A percentile compares a stretch with the other conserved stretches of the same genome.
Conservation (phyloP, 1,140 invertebrate genomes). For the Microvelia longipes region DNA sequence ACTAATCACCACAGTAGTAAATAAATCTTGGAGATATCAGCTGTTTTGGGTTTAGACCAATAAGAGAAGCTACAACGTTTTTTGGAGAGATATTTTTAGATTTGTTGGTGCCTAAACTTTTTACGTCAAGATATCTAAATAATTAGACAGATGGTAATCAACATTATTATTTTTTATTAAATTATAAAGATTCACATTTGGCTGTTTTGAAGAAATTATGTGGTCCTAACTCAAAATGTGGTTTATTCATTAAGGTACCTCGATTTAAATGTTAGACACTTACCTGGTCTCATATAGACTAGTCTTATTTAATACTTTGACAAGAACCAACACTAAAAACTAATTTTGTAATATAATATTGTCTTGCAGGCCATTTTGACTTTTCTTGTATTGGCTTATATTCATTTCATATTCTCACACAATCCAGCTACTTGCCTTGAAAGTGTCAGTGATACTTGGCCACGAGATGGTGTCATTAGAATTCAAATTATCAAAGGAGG, state of each 20-base stretch:
- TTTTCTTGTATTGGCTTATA: slow-evolving; percentile 83
- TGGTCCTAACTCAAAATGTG: background rate
- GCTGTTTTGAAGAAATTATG: background rate
- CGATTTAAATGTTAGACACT: background rate
- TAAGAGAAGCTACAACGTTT: too few relatives aligned
- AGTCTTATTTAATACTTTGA: background rate
- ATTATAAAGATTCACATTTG: background rate
- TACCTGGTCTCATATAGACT: background rate
- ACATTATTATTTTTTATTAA: background rate
- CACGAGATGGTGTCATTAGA: slow-evolving; percentile 77
- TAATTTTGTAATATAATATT: background rate
- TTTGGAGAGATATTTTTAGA: too few relatives aligned
- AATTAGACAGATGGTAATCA: background rate
- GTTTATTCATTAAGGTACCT: background rate
- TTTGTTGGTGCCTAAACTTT: too few relatives aligned
- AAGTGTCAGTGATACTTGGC: slow-evolving; percentile 79
- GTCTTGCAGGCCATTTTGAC: slow-evolving; percentile 58
- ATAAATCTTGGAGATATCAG: too few relatives aligned
- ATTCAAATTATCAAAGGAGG: slow-evolving; percentile 83
- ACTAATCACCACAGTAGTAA: too few relatives aligned
- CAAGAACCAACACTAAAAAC: background rate
- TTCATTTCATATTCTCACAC: slow-evolving; percentile 84
- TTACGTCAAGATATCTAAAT: too few relatives aligned
- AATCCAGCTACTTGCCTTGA: slow-evolving; percentile 86
- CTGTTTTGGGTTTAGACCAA: too few relatives aligned